A percentile compares a stretch with the other conserved stretches of the same genome.
phyloP scores from a whole-genome alignment of 2,113 vertebrate genomes.

The Muntiacus muntjak region DNA sequence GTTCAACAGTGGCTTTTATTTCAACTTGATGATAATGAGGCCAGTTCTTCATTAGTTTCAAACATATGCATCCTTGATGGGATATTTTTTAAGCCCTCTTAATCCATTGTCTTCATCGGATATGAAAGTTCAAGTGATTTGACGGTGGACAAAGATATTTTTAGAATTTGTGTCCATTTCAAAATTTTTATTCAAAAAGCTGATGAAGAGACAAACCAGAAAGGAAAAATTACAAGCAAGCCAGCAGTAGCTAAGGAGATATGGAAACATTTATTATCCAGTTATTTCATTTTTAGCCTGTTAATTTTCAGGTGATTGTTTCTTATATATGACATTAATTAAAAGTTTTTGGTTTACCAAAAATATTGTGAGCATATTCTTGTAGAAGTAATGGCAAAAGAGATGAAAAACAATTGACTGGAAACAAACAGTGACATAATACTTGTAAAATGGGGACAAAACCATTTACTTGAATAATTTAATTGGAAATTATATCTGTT shows the following conservation, averaged over 20 bases:
- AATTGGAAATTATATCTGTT: constrained; percentile 16
- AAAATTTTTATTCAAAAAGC: not conserved
- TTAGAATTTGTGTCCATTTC: not conserved
- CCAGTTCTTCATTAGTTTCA: not conserved
- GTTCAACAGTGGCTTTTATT: not conserved
- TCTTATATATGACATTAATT: not conserved
- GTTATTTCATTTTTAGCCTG: not conserved
- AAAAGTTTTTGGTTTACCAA: not conserved
- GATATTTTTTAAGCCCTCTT: constrained; percentile 12
- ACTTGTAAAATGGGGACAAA: not conserved
- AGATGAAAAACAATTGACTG: not conserved
- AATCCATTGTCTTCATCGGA: not conserved
- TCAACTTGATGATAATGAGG: not conserved
- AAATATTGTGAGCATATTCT: not conserved
- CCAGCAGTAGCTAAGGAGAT: not conserved
- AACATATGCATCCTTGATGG: not conserved
- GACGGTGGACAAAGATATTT: not conserved
- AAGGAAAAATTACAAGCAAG: not conserved
- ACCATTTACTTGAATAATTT: not conserved
- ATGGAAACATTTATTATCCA: not conserved
- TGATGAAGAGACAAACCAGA: constrained; percentile 20
- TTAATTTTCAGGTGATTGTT: constrained; percentile 40
- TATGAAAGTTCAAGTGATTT: not conserved
- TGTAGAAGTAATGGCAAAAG: constrained; percentile 31
- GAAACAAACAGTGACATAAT: not conserved